A percentile compares a stretch with the other conserved stretches of the same genome.
Conservation (phyloP, 2,113 vertebrate genomes). For the Daboia siamensis region DNA sequence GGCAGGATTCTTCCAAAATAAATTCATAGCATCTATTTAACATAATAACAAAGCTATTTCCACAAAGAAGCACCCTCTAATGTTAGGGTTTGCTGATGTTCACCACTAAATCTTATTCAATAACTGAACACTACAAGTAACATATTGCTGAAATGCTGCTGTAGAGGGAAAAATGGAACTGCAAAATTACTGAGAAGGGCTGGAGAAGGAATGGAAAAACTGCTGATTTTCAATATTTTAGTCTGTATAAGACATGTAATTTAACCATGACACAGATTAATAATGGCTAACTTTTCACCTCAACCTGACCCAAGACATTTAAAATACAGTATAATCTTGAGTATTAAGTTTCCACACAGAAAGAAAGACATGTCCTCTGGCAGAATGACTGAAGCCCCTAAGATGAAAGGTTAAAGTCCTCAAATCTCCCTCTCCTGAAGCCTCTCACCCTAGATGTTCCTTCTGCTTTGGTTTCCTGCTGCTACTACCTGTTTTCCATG, state of each 20-base stretch:
- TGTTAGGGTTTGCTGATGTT: conserved; percentile 51
- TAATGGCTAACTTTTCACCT: conserved; percentile 9
- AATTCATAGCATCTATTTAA: conserved; percentile 49
- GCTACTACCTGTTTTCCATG: background rate
- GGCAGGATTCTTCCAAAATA: conserved; percentile 47
- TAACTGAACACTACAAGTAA: conserved; percentile 57
- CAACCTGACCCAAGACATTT: background rate
- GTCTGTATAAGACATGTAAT: conserved; percentile 27
- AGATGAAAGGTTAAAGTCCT: background rate
- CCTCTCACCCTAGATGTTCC: background rate
- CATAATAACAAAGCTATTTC: conserved; percentile 46
- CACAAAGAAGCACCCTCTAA: conserved; percentile 45
- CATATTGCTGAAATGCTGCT: conserved; percentile 47
- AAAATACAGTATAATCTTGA: background rate
- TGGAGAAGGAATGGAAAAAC: conserved; percentile 18
- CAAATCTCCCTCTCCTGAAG: background rate
- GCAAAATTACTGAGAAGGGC: conserved; percentile 40
- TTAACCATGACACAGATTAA: conserved; percentile 6
- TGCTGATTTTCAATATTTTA: conserved; percentile 40
- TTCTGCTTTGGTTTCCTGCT: background rate
- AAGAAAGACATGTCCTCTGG: background rate
- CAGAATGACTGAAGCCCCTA: background rate
- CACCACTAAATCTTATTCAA: conserved; percentile 11
- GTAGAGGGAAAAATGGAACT: conserved; percentile 29
- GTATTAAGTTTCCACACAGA: background rate